Base-by-base conservation (phyloP, 2,888 invertebrate species). In the Abscondita cerata region DNA sequence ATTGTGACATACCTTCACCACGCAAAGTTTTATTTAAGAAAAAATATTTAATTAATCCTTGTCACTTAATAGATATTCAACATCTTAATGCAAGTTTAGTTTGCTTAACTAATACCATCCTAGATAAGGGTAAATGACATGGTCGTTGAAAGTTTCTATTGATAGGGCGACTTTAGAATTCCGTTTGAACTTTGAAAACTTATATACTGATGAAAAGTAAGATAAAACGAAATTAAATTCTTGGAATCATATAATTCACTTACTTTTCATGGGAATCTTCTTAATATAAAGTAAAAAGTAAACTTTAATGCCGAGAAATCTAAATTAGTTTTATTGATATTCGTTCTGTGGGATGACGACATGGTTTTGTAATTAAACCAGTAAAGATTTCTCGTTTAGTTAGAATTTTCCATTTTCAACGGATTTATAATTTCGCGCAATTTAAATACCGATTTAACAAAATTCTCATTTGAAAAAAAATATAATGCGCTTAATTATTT, bases 121-220 rank as follows among this genome's bases (percentile, higher is more conserved):
- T 52, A 56, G 52, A 61, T 61, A 59, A 60, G 60, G 54, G 53
- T 60, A 61, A n/a, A 56, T 44, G 36, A 33, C 55, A 36, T 44
- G 56, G 47, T 61, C 56, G 20, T 33, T 19, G 36, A 56, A 56
- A 52, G 51, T 61, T 61, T 52, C 56, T 20, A 56, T 56, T 40
- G 54, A 60, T 41, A 44, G 40, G 34, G 16, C 34, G 34, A 38
- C 55, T 52, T 61, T 55, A 52, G 52, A 61, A 61, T 52, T 56
- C 52, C 46, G 56, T 56, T 61, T 61, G 61, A 61, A 61, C 55
- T 61, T 55, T 31, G 52, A 19, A 51, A 61, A 56, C 38, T 61
- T 61, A 61, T 61, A 46, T 54, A 34, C 55, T 18, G 61, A 61
- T 56, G 61, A 61, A 52, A 55, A 51, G 46, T 34, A 52, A 47